phyloP scores from a whole-genome alignment of 2,888 invertebrate genomes.

The Oxystoma pomonae region DNA sequence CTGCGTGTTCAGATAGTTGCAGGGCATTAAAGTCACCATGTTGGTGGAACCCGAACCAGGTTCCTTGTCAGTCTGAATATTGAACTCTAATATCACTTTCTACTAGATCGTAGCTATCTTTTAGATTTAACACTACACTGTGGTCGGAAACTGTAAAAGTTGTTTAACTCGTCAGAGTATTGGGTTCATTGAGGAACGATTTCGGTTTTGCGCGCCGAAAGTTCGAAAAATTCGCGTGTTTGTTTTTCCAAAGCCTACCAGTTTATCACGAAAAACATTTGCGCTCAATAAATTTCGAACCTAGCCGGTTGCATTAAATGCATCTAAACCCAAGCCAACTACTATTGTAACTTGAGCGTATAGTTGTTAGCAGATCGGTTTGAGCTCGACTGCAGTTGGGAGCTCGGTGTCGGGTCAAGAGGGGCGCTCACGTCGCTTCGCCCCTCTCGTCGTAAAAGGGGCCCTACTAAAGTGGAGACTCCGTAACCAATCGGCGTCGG shows the following conservation, averaged over 20 bases:
- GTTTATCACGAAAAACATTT: too few species aligned
- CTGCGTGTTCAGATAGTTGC: constrained; percentile 58
- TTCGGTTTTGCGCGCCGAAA: too few species aligned
- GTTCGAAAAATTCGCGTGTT: too few species aligned
- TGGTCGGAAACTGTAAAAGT: too few species aligned
- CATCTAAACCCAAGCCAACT: constrained; percentile 2
- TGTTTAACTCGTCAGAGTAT: background rate
- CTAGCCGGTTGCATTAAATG: background rate
- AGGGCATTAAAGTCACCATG: constrained; percentile 67
- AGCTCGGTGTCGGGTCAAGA: constrained; percentile 11
- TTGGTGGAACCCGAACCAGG: constrained; percentile 32
- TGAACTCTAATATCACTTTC: background rate
- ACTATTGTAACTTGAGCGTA: constrained; percentile 17
- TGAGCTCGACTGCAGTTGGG: constrained; percentile 21
- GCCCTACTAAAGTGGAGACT: constrained; percentile 24
- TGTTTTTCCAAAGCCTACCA: too few species aligned
- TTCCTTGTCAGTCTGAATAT: background rate
- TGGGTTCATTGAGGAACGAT: too few species aligned
- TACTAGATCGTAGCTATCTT: too few species aligned
- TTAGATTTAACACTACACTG: too few species aligned
- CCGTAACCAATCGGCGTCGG: constrained; percentile 21
- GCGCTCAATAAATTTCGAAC: too few species aligned
- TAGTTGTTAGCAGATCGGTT: constrained; percentile 18
- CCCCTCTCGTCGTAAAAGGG: constrained; percentile 22
- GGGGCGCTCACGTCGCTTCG: constrained; percentile 24